These are phyloP conservation scores for Zaprionus gabonicus DNA, from an alignment of 1,140 invertebrate genomes.

Conservation along the genomic window DNA sequence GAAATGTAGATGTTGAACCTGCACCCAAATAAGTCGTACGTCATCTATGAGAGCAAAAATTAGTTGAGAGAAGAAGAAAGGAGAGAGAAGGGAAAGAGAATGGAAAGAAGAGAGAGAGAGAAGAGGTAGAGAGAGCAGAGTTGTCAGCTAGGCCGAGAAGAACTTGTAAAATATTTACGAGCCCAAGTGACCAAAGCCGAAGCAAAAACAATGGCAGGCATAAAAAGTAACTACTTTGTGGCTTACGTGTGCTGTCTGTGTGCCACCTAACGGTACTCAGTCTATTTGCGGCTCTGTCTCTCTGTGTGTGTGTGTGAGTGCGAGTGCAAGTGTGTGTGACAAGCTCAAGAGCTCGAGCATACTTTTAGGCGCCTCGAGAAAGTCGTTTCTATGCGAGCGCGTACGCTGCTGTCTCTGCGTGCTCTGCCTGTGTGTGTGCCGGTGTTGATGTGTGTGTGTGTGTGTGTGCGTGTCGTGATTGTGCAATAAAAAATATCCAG, in stretches of 20 bases:
- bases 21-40: slow-evolving; percentile 53
- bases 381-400: slow-evolving; percentile 15
- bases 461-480: slow-evolving; percentile 67
- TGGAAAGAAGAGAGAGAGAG: background rate
- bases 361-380: slow-evolving; percentile 46
- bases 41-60: slow-evolving; percentile 71
- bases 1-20: slow-evolving; percentile 74
- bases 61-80: slow-evolving; percentile 48
- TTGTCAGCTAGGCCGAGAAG: slow-evolving; percentile 16
- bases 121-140: background rate
- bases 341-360: slow-evolving; percentile 40
- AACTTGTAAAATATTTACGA: slow-evolving; percentile 82
- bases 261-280: background rate
- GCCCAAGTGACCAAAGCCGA: slow-evolving; percentile 60
- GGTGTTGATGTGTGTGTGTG: slow-evolving; percentile 24
- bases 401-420: slow-evolving; percentile 9
- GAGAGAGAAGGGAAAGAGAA: background rate
- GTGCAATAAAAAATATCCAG: slow-evolving; percentile 83
- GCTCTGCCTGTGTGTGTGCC: slow-evolving; percentile 15
- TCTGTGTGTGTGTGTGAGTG: background rate
- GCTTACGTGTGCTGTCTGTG: slow-evolving; percentile 61
- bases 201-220: slow-evolving; percentile 56
- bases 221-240: slow-evolving; percentile 83
- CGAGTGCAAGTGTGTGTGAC: slow-evolving; percentile 14
- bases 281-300: background rate